A percentile compares a stretch with the other conserved stretches of the same genome.
Evolutionary conservation across 2,888 invertebrate species (phyloP).

Genomic region (Kryphioiulus occultus): DNA sequence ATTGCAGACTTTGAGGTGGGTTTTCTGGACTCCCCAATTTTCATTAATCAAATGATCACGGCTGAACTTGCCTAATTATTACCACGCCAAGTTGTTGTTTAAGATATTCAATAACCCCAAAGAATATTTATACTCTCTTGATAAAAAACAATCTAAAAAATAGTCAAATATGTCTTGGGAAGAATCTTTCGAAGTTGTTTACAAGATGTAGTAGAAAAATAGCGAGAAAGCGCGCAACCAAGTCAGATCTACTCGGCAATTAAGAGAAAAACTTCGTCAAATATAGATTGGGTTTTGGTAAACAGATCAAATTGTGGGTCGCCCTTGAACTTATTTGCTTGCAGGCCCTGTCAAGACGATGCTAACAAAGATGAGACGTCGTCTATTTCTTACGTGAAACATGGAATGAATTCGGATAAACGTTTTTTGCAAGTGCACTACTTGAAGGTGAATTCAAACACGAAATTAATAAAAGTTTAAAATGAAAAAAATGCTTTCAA

Average conservation of each 20-base stretch:
- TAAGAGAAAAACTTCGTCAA: not conserved
- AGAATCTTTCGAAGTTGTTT: too few species aligned
- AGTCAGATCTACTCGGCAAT: too few species aligned
- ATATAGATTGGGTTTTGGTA: not conserved
- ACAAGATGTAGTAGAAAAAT: too few species aligned
- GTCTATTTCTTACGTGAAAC: conserved; percentile 58
- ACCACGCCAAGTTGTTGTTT: too few species aligned
- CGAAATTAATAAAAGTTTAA: not conserved
- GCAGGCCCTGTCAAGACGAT: conserved; percentile 58
- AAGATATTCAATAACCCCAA: too few species aligned
- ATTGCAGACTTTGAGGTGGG: conserved; percentile 61
- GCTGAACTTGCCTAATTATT: too few species aligned
- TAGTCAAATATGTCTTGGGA: too few species aligned
- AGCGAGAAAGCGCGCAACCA: too few species aligned
- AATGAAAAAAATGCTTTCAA: not conserved
- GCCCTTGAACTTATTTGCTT: conserved; percentile 48
- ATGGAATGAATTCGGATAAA: conserved; percentile 63
- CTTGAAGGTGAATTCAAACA: conserved; percentile 60
- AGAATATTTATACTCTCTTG: too few species aligned
- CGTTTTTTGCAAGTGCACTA: conserved; percentile 64
- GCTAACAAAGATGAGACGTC: conserved; percentile 52
- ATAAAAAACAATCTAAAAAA: too few species aligned
- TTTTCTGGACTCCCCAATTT: too few species aligned
- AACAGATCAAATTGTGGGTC: not conserved
- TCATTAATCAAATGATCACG: not conserved